Conservation (phyloP, 2,113 vertebrate species). For the Seriola quinqueradiata region DNA sequence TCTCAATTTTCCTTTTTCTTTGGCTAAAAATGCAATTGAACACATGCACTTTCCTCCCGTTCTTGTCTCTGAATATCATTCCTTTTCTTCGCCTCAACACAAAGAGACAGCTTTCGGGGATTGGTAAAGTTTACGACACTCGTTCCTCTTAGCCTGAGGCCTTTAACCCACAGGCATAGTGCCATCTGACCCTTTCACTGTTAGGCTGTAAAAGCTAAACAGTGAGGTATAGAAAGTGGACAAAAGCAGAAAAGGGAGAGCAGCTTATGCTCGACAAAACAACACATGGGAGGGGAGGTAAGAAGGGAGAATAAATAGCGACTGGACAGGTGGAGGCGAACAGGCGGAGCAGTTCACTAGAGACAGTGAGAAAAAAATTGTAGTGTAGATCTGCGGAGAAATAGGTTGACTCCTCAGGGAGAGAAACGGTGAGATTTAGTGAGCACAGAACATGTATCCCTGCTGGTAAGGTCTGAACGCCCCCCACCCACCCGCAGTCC, state of each 20-base stretch:
- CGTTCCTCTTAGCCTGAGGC: slow-evolving; percentile 35
- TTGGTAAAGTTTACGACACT: slow-evolving; percentile 17
- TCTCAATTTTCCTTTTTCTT: neutral
- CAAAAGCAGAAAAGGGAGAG: slow-evolving; percentile 24
- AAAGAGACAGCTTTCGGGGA: slow-evolving; percentile 39
- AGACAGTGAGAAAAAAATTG: slow-evolving; percentile 26
- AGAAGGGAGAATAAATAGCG: slow-evolving; percentile 20
- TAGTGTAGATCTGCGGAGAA: slow-evolving; percentile 50
- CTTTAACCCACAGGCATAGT: slow-evolving; percentile 41
- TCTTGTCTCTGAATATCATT: slow-evolving; percentile 18
- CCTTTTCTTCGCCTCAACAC: slow-evolving; percentile 19
- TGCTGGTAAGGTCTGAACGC: slow-evolving; percentile 11
- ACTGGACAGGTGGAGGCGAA: slow-evolving; percentile 34
- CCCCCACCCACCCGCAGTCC: slow-evolving; percentile 22
- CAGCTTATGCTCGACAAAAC: slow-evolving; percentile 17
- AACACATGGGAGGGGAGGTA: neutral
- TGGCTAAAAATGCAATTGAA: neutral
- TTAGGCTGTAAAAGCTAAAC: slow-evolving; percentile 13
- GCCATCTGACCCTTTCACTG: slow-evolving; percentile 40
- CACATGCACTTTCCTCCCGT: neutral
- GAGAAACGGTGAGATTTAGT: slow-evolving; percentile 44
- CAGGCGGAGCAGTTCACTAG: slow-evolving; percentile 23
- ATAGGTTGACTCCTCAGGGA: slow-evolving; percentile 54
- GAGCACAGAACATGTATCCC: slow-evolving; percentile 35
- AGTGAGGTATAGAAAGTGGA: slow-evolving; percentile 13